Evolutionary conservation across 2,797 vertebrate genomes (phyloP).

Genomic region (Pampus argenteus): DNA sequence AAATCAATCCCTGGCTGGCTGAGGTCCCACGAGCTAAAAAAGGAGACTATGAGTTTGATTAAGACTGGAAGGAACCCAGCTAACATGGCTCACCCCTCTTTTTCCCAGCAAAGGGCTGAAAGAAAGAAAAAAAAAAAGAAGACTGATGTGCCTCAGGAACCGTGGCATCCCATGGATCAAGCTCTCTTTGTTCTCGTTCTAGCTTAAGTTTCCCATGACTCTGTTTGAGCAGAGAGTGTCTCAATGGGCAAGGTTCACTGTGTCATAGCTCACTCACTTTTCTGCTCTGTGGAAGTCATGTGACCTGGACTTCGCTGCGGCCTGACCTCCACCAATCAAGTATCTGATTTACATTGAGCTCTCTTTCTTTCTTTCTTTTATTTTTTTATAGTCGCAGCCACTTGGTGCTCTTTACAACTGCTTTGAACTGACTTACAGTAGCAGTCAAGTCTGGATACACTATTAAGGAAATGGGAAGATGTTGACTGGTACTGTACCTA

Average conservation of each 20-base stretch:
- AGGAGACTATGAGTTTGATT: constrained; percentile 77
- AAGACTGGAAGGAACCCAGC: constrained; percentile 79
- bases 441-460: neutral
- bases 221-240: constrained; percentile 78
- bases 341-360: constrained; percentile 54
- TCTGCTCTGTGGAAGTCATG: constrained; percentile 74
- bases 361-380: too few species aligned
- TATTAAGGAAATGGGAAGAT: neutral
- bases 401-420: constrained; percentile 11
- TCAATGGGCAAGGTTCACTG: constrained; percentile 79
- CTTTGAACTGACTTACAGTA: neutral
- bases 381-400: constrained; percentile 21
- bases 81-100: constrained; percentile 73
- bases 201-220: constrained; percentile 85
- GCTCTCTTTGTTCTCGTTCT: constrained; percentile 79
- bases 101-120: constrained; percentile 72
- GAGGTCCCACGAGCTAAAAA: constrained; percentile 76
- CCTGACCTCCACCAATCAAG: constrained; percentile 42
- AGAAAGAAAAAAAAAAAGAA: constrained; percentile 43
- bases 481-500: neutral
- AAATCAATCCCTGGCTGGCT: constrained; percentile 81
- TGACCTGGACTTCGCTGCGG: constrained; percentile 65
- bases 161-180: constrained; percentile 82
- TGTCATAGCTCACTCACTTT: constrained; percentile 72
- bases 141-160: constrained; percentile 79